phyloP scores from a whole-genome alignment of 2,797 vertebrate species.

The Labeo calbasu region DNA sequence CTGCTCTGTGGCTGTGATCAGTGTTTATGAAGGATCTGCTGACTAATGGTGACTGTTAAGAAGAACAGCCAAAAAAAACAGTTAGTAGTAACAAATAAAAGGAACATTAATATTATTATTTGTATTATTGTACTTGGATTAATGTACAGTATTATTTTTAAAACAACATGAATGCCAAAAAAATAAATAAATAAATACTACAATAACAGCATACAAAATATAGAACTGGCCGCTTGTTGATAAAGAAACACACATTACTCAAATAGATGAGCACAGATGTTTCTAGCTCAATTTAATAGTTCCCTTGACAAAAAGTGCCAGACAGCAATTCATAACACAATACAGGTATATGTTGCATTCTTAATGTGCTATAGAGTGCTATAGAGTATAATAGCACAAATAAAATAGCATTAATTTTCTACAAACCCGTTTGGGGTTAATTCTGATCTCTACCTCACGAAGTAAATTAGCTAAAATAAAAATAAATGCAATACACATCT shows the following conservation, averaged over 20 bases:
- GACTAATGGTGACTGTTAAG: neutral
- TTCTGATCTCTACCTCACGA: too few relatives aligned
- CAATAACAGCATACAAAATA: neutral
- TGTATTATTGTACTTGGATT: neutral
- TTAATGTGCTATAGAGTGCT: too few relatives aligned
- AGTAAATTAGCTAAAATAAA: too few relatives aligned
- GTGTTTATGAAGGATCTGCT: neutral
- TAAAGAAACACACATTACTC: neutral
- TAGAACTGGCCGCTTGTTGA: neutral
- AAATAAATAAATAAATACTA: neutral
- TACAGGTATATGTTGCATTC: too few relatives aligned
- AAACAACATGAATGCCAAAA: too few relatives aligned
- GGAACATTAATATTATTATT: too few relatives aligned
- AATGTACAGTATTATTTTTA: too few relatives aligned
- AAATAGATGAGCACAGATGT: neutral
- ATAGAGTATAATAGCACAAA: too few relatives aligned
- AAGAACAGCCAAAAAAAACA: neutral
- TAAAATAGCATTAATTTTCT: too few relatives aligned
- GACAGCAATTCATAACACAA: neutral
- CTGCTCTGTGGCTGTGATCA: neutral
- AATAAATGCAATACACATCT: too few relatives aligned
- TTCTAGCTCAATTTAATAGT: neutral
- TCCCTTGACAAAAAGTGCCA: neutral
- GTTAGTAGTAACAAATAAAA: neutral
- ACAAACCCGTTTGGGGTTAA: too few relatives aligned